Evolutionary conservation across 2,113 vertebrate species (phyloP), one percentile per base, ranked within the genome.

Genomic region (Passer domesticus): DNA sequence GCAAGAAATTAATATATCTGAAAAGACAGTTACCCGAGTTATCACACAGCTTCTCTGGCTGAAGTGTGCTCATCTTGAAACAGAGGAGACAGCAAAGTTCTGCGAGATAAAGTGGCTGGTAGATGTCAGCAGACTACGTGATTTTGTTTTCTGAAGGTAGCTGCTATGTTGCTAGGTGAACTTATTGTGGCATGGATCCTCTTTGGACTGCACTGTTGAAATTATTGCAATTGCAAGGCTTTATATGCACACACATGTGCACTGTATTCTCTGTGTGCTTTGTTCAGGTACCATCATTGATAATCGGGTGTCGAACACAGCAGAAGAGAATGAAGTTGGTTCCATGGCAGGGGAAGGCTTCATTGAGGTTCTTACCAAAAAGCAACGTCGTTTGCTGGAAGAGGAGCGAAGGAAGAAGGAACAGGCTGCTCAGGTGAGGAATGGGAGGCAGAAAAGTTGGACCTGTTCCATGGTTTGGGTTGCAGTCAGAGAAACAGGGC

Each of bases 341-440:
- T 98, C 96, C 47, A 93, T 87, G 92, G 97, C 97, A 75, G 96
- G 98, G 3, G 99, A 99, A 94, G 98, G 98, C 41, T 99, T 99
- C 96, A 99, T 99, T 56, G 99, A 99, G 52, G 98, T 99, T 69
- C 97, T 99, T 77, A 99, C 98, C 50, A 99, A 99, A 97, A 99
- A 99, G 74, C 99, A 99, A 88, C 98, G 99, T n/a, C 99, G 99
- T 39, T 98, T 99, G 50, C 98, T 98, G 96, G 99, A 99, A 62
- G 99, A 99, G 44, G 99, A 99, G 8, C 97, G 99, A 30, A 98
- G 99, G 85, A 99, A 99, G 96, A 99, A 99, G 92, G 99, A 99
- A 39, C 99, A 99, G 79, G 98, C 98, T 10, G 97, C 97, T 39
- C 94, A 98, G 96, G 99, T 99, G 87, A 97, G 98, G 78, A 96